Conservation (phyloP, 1,140 invertebrate species). For the Bombus vancouverensis region DNA sequence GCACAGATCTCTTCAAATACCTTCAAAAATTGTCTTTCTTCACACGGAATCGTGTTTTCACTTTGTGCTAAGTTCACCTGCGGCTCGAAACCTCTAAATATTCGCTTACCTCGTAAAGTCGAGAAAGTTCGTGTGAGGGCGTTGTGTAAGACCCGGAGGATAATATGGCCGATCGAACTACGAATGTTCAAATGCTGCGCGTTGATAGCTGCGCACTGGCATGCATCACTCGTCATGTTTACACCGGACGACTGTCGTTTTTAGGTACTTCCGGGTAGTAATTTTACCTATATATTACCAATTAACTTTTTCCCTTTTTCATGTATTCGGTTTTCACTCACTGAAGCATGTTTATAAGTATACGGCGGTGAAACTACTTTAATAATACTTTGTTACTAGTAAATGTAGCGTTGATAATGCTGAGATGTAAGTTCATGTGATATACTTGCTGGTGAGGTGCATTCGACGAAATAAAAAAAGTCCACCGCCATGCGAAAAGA, state of each 20-base stretch:
- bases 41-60: conserved; percentile 30
- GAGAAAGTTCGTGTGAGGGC: conserved; percentile 84
- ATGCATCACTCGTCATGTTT: conserved; percentile 61
- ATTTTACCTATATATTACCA: conserved; percentile 15
- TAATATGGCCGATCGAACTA: conserved; percentile 77
- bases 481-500: conserved; percentile 21
- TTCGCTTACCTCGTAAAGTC: conserved; percentile 80
- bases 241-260: conserved; percentile 53
- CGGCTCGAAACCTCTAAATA: conserved; percentile 50
- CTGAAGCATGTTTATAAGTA: not conserved
- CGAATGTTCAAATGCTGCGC: conserved; percentile 70
- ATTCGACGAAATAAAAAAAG: not conserved
- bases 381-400: not conserved
- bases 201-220: conserved; percentile 60
- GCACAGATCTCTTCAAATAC: not conserved
- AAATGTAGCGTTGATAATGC: not conserved
- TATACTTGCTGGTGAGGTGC: not conserved
- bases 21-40: conserved; percentile 29
- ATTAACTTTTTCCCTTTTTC: not conserved
- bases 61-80: not conserved
- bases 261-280: conserved; percentile 41
- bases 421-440: not conserved
- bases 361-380: not conserved
- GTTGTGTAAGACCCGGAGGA: conserved; percentile 79
- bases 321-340: not conserved